These are phyloP conservation scores for Propithecus coquereli DNA, from an alignment of 2,113 vertebrate species.

Conservation along the genomic window DNA sequence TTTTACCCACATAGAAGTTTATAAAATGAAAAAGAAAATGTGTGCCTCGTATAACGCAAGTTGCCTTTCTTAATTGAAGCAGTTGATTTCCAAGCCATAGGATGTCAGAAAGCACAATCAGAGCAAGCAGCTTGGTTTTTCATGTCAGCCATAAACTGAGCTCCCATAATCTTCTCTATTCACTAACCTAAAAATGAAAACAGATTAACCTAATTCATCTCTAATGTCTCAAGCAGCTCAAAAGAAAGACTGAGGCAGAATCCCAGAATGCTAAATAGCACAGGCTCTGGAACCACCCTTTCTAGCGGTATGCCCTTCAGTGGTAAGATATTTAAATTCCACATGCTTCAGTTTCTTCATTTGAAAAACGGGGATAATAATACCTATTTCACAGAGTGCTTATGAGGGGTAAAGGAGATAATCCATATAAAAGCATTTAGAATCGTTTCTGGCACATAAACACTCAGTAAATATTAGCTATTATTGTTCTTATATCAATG, in stretches of 20 bases:
- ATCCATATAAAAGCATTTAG: conserved; percentile 2
- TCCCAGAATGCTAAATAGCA: neutral
- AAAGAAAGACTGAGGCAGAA: neutral
- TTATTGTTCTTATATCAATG: neutral
- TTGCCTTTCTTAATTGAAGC: neutral
- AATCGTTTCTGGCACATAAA: neutral
- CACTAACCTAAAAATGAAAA: conserved; percentile 9
- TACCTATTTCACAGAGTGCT: neutral
- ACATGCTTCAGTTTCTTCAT: neutral
- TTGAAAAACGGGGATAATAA: neutral
- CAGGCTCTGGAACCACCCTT: neutral
- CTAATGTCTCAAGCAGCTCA: neutral
- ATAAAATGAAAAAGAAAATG: neutral
- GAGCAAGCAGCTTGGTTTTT: neutral
- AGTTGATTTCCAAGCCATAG: neutral
- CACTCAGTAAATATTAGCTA: neutral
- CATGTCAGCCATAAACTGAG: neutral
- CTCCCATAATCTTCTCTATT: neutral
- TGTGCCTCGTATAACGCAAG: neutral
- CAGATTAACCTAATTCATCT: neutral
- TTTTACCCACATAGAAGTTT: neutral
- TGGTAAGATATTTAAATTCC: neutral
- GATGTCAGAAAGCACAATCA: neutral
- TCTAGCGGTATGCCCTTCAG: neutral
- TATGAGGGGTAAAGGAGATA: neutral